Percentiles rank a stretch among this genome's conserved stretches.
Evolutionary conservation across 2,888 invertebrate genomes (phyloP).

Genomic region (Sinopyrophorus schimmeli): DNA sequence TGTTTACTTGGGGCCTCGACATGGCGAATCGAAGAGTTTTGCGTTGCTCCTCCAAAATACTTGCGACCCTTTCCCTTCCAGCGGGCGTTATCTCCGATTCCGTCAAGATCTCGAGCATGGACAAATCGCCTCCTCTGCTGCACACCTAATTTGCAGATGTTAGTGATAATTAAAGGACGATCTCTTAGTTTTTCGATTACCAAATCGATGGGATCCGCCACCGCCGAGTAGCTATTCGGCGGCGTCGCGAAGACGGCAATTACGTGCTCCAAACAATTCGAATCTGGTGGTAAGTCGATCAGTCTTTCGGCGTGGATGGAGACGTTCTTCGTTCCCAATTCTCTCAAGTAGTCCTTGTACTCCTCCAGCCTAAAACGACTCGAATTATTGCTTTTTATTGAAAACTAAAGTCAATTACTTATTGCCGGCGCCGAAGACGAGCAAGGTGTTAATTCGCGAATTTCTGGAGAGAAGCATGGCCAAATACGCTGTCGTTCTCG

Average conservation of each 20-base stretch:
- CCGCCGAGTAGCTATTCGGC: conserved; percentile 79
- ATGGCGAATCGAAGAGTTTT: conserved; percentile 73
- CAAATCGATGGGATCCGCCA: conserved; percentile 77
- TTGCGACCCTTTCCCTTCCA: conserved; percentile 64
- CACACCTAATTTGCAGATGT: conserved; percentile 56
- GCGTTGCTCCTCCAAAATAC: conserved; percentile 75
- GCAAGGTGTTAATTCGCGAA: conserved; percentile 61
- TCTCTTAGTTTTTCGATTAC: no score
- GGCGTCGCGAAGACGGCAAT: conserved; percentile 74
- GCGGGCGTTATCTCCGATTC: conserved; percentile 68
- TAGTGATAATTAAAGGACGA: not conserved
- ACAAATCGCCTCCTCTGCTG: conserved; percentile 75
- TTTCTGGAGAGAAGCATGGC: conserved; percentile 67
- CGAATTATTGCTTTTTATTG: not conserved
- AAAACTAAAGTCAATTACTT: conserved; percentile 41
- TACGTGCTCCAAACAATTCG: conserved; percentile 62
- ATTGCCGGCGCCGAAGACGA: conserved; percentile 65
- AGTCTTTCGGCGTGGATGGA: conserved; percentile 57
- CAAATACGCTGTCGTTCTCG: conserved; percentile 77
- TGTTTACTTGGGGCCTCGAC: conserved; percentile 72
- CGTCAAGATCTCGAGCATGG: conserved; percentile 73
- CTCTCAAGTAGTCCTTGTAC: conserved; percentile 69
- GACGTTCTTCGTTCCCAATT: conserved; percentile 68
- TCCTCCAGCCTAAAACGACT: conserved; percentile 62
- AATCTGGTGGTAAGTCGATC: conserved; percentile 58